Evolutionary conservation across 2,888 invertebrate species (phyloP).

Genomic region (Dioctria rufipes): DNA sequence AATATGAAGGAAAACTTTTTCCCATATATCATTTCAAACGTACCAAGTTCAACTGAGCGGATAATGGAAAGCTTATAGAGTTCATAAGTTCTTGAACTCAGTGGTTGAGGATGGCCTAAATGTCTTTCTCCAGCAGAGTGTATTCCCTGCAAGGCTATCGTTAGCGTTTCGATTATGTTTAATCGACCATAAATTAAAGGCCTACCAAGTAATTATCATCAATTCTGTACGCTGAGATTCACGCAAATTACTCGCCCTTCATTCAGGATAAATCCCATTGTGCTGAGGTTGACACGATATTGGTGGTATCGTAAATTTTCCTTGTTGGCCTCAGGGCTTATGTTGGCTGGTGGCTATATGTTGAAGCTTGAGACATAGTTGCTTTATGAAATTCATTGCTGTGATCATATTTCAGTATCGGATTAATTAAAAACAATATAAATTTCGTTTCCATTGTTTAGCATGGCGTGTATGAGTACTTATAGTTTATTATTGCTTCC

Average conservation of each 20-base stretch:
- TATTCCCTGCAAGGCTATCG: not conserved
- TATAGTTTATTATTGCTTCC: too few species aligned
- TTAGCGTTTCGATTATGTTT: conserved; percentile 28
- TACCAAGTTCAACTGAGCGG: conserved; percentile 18
- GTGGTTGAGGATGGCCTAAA: not conserved
- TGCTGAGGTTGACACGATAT: not conserved
- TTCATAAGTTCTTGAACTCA: conserved; percentile 19
- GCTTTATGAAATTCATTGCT: too few species aligned
- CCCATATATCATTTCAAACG: not conserved
- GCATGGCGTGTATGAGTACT: too few species aligned
- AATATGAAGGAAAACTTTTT: not conserved
- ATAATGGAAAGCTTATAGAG: conserved; percentile 17
- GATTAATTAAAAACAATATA: too few species aligned
- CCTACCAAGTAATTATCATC: conserved; percentile 22
- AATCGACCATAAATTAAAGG: conserved; percentile 31
- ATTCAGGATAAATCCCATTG: not conserved
- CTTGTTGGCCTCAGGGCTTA: conserved; percentile 11
- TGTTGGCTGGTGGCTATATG: not conserved
- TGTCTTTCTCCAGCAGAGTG: not conserved
- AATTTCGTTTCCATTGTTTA: too few species aligned
- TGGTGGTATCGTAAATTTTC: conserved; percentile 12
- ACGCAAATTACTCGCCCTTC: conserved; percentile 9
- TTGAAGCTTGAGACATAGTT: too few species aligned
- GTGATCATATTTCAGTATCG: too few species aligned
- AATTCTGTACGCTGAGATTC: conserved; percentile 17